Evolutionary conservation across 2,888 invertebrate genomes (phyloP).

Genomic region (Gibbula magus): DNA sequence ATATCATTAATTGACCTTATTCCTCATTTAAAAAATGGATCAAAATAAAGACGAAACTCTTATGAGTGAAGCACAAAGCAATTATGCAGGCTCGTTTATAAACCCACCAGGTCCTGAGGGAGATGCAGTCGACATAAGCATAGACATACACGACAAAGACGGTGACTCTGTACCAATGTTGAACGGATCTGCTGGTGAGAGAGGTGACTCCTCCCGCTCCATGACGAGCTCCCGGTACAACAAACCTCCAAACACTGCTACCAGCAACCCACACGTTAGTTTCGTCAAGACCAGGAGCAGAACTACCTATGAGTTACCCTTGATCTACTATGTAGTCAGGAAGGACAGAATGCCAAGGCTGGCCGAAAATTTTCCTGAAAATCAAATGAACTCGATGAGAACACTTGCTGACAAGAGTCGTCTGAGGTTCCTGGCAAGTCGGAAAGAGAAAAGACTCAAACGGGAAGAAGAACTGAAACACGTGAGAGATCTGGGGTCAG

Average conservation of each 20-base stretch:
- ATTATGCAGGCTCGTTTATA: too few species aligned
- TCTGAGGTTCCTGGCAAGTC: not conserved
- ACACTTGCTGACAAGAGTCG: not conserved
- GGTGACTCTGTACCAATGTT: too few species aligned
- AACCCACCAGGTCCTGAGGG: too few species aligned
- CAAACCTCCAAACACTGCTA: not conserved
- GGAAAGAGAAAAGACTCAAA: not conserved
- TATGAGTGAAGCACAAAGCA: too few species aligned
- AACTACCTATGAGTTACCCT: not conserved
- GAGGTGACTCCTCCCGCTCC: not conserved
- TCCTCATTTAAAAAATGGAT: too few species aligned
- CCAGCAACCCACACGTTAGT: not conserved
- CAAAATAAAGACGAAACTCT: too few species aligned
- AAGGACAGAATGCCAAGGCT: not conserved
- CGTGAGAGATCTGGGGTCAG: not conserved
- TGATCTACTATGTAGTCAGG: slow-evolving; percentile 7
- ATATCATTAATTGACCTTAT: too few species aligned
- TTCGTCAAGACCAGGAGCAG: not conserved
- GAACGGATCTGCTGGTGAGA: not conserved
- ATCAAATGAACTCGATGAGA: not conserved
- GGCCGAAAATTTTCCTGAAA: not conserved
- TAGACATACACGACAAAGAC: too few species aligned
- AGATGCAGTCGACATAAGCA: too few species aligned
- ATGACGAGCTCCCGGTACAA: not conserved
- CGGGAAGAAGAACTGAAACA: not conserved